A percentile compares a stretch with the other conserved stretches of the same genome.
Conservation (phyloP, 2,797 vertebrate species). For the Brachyrhaphis roseni region DNA sequence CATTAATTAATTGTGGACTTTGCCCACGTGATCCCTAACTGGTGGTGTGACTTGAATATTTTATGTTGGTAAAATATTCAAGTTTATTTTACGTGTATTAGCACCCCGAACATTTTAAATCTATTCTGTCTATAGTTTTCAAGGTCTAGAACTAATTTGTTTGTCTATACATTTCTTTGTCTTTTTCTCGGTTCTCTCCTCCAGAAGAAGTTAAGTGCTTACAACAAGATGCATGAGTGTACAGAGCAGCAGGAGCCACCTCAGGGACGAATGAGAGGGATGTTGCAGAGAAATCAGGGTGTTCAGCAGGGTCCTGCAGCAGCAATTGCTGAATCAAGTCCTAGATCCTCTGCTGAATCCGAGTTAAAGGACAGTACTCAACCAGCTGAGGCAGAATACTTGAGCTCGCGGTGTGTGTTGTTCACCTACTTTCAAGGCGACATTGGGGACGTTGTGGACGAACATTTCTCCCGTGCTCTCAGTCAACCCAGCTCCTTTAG, state of each 20-base stretch:
- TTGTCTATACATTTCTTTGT: neutral
- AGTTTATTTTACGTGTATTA: neutral
- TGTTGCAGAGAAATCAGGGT: constrained; percentile 83
- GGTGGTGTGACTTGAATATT: neutral
- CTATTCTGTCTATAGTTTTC: neutral
- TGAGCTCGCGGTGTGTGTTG: constrained; percentile 96
- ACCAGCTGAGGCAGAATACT: constrained; percentile 94
- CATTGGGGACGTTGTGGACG: constrained; percentile 95
- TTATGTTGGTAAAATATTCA: neutral
- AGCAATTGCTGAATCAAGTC: constrained; percentile 32
- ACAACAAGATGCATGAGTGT: constrained; percentile 95
- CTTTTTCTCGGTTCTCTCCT: constrained; percentile 5
- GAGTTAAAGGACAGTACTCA: constrained; percentile 85
- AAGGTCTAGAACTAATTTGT: neutral
- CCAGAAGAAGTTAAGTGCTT: constrained; percentile 88
- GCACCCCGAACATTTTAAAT: neutral
- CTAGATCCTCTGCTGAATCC: constrained; percentile 33
- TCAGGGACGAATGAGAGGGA: constrained; percentile 79
- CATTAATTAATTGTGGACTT: neutral
- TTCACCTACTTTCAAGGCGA: constrained; percentile 98
- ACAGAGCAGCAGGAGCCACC: constrained; percentile 82
- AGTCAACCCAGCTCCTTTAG: constrained; percentile 88
- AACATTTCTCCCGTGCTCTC: constrained; percentile 96
- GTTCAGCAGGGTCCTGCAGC: constrained; percentile 65
- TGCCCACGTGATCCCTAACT: neutral